Conservation (phyloP, 2,888 invertebrate genomes). For the Periphyllus acericola region DNA sequence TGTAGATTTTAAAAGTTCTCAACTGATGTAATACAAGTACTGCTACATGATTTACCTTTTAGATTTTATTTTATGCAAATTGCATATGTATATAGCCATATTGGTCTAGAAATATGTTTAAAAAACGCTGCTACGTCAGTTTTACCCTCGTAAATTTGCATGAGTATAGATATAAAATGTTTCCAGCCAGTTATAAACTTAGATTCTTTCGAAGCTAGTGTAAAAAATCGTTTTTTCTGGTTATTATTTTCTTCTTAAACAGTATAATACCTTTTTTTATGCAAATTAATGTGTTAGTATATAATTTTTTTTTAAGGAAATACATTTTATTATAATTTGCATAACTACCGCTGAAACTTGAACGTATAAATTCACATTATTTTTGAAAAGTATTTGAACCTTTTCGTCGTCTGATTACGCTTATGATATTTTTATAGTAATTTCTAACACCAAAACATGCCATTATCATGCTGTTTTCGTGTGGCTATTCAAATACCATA, state of each 20-base stretch:
- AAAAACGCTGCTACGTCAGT: background rate
- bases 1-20: background rate
- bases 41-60: background rate
- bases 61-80: conserved; percentile 12
- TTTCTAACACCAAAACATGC: background rate
- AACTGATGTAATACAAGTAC: background rate
- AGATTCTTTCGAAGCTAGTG: background rate
- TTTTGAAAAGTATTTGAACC: background rate
- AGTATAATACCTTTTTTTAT: background rate
- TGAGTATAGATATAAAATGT: background rate
- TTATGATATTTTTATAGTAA: background rate
- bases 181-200: background rate
- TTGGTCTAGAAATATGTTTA: background rate
- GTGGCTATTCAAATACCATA: background rate
- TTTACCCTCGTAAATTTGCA: background rate
- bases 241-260: conserved; percentile 11
- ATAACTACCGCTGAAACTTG: background rate
- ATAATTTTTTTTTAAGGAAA: background rate
- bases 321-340: background rate
- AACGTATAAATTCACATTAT: background rate
- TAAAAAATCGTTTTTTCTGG: background rate
- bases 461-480: background rate
- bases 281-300: background rate
- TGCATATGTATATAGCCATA: background rate
- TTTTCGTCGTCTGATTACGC: background rate